phyloP scores from a whole-genome alignment of 2,888 invertebrate genomes.

The Endotricha flammealis region DNA sequence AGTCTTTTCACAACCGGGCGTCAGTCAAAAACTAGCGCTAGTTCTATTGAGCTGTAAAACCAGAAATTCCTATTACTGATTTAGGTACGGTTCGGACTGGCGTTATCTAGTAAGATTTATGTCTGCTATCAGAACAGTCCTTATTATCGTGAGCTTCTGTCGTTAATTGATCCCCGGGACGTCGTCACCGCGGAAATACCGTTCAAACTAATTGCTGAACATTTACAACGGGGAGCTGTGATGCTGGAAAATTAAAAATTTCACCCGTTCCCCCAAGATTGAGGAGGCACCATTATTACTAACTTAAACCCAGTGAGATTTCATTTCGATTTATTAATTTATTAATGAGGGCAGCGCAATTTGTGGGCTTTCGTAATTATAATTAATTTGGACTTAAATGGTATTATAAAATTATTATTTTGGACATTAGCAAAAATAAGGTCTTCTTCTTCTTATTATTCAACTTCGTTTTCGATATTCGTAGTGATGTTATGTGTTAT shows the following conservation, averaged over 20 bases:
- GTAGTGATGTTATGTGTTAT: too few relatives aligned
- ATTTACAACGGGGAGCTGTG: conserved; percentile 5
- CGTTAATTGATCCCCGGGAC: conserved; percentile 22
- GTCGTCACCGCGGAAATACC: conserved; percentile 17
- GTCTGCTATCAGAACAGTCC: background rate
- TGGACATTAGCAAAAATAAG: too few relatives aligned
- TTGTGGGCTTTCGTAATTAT: background rate
- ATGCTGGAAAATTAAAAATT: conserved; percentile 2
- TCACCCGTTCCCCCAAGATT: background rate
- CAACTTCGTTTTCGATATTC: too few relatives aligned
- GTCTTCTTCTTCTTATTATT: too few relatives aligned
- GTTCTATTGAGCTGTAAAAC: too few relatives aligned
- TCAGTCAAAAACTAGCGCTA: too few relatives aligned
- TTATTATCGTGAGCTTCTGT: conserved; percentile 11
- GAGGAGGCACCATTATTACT: background rate
- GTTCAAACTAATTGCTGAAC: conserved; percentile 22
- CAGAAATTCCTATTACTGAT: too few relatives aligned
- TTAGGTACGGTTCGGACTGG: too few relatives aligned
- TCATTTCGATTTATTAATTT: background rate
- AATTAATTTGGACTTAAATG: too few relatives aligned
- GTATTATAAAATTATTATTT: too few relatives aligned
- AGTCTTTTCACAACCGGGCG: too few relatives aligned
- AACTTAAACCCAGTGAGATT: background rate
- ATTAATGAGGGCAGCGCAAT: background rate
- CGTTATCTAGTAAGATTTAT: too few relatives aligned